Conservation (phyloP, 1,140 invertebrate species). For the Sarcophaga peregrina region DNA sequence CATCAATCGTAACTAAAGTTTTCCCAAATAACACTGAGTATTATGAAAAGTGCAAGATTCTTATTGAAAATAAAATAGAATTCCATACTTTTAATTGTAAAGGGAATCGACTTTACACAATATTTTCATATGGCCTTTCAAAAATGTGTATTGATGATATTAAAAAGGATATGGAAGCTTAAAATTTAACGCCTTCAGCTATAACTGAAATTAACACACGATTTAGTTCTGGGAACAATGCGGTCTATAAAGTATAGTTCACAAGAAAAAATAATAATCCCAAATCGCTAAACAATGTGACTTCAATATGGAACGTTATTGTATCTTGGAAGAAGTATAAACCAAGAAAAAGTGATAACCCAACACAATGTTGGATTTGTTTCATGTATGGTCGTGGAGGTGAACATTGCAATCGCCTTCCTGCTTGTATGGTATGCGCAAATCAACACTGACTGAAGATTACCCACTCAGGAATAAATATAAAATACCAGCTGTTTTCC, state of each 20-base stretch:
- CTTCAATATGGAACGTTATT: not conserved
- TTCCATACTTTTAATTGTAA: too few species aligned
- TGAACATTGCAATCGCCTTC: not conserved
- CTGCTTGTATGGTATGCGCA: constrained; percentile 13
- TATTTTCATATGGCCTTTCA: too few species aligned
- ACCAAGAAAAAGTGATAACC: not conserved
- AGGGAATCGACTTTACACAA: too few species aligned
- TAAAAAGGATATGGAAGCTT: not conserved
- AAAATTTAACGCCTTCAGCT: not conserved
- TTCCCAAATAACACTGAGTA: too few species aligned
- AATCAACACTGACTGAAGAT: constrained; percentile 1
- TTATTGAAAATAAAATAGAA: too few species aligned
- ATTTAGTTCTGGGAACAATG: not conserved
- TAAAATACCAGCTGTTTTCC: constrained; percentile 10
- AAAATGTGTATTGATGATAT: too few species aligned
- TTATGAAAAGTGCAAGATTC: too few species aligned
- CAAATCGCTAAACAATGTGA: not conserved
- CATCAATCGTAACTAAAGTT: too few species aligned
- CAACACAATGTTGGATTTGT: constrained; percentile 25
- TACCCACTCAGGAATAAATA: not conserved
- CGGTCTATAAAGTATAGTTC: not conserved
- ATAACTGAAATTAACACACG: not conserved
- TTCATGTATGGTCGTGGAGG: not conserved
- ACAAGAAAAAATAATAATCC: not conserved
- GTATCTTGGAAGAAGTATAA: constrained; percentile 6